Base-by-base conservation (phyloP, 2,113 vertebrate species). In the Peromyscus leucopus region DNA sequence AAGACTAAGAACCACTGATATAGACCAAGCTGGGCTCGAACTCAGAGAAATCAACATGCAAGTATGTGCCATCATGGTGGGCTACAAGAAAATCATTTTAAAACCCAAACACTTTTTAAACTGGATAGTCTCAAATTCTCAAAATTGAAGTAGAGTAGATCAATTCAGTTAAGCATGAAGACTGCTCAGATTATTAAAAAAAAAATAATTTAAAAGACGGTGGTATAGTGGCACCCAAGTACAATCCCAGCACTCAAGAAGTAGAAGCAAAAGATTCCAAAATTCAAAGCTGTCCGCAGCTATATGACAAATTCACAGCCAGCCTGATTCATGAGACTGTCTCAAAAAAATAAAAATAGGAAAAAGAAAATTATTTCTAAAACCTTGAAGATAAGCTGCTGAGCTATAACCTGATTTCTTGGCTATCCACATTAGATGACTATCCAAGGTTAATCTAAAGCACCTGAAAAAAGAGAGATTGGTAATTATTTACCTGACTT, bases 401-500 rank as follows among this genome's bases (percentile, higher is more conserved):
- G 42, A 21, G 6, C 6, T 75, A 85, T 1, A 87, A 48, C 24
- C 59, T 13, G 0, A 88, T 61, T 90, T 96, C 57, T 89, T 85
- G 88, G 93, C 89, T 91, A 79, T 57, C 63, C 83, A 83, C 6
- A 71, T 78, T 51, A 96, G 9, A 83, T 86, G 36, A 79, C 61
- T 69, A 96, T 7, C 48, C 86, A 94, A 93, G 94, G 87, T 93
- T 92, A 72, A 97, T 75, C 22, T 85, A 96, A 92, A 92, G 31
- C 57, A 94, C 97, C 36, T 65, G 8, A 86, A 96, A 97, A 87
- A 85, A 96, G 6, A 0, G 17, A 19, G 13, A 39, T 93, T 15
- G 96, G 33, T 57, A 39, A 88, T 65, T 94, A 99, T 98, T 98
- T 98, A 99, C 99, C 99, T 99, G 98, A 99, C 98, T 99, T 99